Percentiles rank a stretch among this genome's conserved stretches.
phyloP scores from a whole-genome alignment of 2,113 vertebrate genomes.

The Lophochroa leadbeateri region DNA sequence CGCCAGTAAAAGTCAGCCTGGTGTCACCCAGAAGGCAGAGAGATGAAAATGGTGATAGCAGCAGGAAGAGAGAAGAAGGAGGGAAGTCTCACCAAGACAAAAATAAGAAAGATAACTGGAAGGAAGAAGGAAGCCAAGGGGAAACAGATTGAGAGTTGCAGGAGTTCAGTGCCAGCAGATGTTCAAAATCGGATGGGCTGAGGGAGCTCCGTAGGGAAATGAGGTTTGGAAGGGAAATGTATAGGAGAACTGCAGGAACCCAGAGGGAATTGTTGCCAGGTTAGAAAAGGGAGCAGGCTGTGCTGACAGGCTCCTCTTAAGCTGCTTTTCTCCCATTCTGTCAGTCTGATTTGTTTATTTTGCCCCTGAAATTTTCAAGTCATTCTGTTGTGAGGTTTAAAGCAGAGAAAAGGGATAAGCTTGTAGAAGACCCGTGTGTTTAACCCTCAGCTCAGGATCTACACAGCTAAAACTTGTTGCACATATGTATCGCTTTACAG shows the following conservation, averaged over 20 bases:
- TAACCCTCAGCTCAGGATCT: background rate
- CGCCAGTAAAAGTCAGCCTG: background rate
- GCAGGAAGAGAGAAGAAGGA: background rate
- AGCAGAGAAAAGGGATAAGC: background rate
- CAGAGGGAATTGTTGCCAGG: slow-evolving; percentile 50
- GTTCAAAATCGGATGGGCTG: slow-evolving; percentile 41
- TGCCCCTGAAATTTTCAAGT: background rate
- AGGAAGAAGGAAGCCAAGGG: slow-evolving; percentile 57
- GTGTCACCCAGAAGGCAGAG: background rate
- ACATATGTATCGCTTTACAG: background rate
- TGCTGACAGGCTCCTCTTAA: slow-evolving; percentile 41
- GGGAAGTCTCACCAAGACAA: slow-evolving; percentile 44
- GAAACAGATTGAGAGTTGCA: slow-evolving; percentile 63
- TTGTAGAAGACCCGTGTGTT: background rate
- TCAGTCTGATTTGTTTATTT: slow-evolving; percentile 55
- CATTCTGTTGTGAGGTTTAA: background rate
- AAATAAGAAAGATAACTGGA: slow-evolving; percentile 64
- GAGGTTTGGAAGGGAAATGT: slow-evolving; percentile 53
- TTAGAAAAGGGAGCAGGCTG: slow-evolving; percentile 54
- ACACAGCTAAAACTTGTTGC: background rate
- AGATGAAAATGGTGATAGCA: background rate
- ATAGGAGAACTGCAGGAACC: slow-evolving; percentile 33
- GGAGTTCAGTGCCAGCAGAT: slow-evolving; percentile 68
- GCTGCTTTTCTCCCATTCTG: slow-evolving; percentile 8
- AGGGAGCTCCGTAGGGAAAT: slow-evolving; percentile 43